Evolutionary conservation across 1,140 invertebrate species (phyloP), one percentile per base, ranked within the genome.

Genomic region (Orchesella cincta): DNA sequence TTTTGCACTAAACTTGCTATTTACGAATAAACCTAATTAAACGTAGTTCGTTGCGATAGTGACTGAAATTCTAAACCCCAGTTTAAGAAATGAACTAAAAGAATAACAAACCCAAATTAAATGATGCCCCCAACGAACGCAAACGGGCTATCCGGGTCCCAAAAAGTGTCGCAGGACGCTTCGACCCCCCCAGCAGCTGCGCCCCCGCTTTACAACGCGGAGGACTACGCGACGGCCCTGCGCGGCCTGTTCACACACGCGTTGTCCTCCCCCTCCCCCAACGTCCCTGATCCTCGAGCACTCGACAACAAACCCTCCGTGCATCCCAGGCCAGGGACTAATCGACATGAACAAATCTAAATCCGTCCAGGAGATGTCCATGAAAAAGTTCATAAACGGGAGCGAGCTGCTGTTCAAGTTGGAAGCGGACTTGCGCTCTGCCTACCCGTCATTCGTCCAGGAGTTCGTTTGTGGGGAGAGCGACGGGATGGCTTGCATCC

Each of bases 341-440:
- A 54, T 76, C 23, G 79, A 77, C 23, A 71, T 70, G 52, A 39
- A 26, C 35, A 29, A 52, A 14, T 33, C 46, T 31, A 33, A 67
- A 3, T 84, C 80, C 87, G 86, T 82, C 84, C 85, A 76, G 90
- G 93, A 95, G 84, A 95, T 96, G 93, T 93, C 91, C 23, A 86
- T 95, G 36, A 88, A 92, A 70, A 93, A 95, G 85, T 95, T 96
- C 84, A 90, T 91, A 35, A 92, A 92, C 33, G 90, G 95, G 72
- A 93, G 93, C 36, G 94, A 96, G 85, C 88, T 97, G 0, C 87
- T 97, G n/a, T 91, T 91, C 62, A 96, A 96, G 83, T 88, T 97
- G 1, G 89, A 92, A 78, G 23, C 67, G 23, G 73, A 39, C 62
- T 29, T 67, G 16, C 26, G 54, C 51, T 62, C 62, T 28, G 76